A percentile compares a stretch with the other conserved stretches of the same genome.
phyloP scores from a whole-genome alignment of 2,888 invertebrate species.

The Lumbricus terrestris region DNA sequence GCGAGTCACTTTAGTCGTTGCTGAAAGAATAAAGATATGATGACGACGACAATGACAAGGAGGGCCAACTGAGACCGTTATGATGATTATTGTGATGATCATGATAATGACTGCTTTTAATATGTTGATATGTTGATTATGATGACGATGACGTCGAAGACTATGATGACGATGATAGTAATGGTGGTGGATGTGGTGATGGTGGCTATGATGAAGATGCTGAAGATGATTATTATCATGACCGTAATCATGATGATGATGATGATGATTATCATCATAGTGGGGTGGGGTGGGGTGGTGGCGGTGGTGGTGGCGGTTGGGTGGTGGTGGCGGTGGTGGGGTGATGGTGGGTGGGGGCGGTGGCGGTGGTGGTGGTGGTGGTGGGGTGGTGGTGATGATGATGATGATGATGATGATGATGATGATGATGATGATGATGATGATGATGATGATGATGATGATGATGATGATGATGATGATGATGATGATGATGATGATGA shows the following conservation, averaged over 20 bases:
- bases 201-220: background rate
- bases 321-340: constrained; percentile 10
- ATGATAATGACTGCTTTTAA: background rate
- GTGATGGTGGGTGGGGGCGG: background rate
- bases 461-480: background rate
- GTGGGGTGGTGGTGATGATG: constrained; percentile 15
- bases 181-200: background rate
- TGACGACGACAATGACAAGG: background rate
- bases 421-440: background rate
- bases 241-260: constrained; percentile 17
- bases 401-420: background rate
- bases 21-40: background rate
- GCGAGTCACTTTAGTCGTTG: background rate
- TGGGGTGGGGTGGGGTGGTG: too few relatives aligned
- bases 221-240: constrained; percentile 16
- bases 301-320: background rate
- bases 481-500: constrained; percentile 18
- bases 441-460: background rate
- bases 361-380: background rate
- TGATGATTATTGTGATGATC: background rate
- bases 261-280: constrained; percentile 19
- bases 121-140: background rate
- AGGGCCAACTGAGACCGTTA: background rate
- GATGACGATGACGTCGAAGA: constrained; percentile 17
- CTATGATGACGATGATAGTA: background rate